Evolutionary conservation across 2,797 vertebrate species (phyloP), one percentile per base, ranked within the genome.

Genomic region (Spheniscus humboldti): DNA sequence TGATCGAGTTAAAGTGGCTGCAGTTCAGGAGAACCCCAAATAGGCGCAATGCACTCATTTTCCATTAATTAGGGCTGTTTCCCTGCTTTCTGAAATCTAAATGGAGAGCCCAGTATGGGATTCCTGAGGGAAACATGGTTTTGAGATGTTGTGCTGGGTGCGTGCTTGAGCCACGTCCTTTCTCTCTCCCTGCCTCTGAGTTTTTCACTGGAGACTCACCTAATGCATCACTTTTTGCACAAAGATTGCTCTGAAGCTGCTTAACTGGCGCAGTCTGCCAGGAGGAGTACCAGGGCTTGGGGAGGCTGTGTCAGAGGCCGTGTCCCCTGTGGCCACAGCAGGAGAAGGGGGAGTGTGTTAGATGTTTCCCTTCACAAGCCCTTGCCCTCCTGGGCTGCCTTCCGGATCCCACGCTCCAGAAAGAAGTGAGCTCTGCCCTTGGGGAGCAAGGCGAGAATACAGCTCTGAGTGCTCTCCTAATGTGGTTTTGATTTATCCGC

Each of bases 1-100:
- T 1, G 0, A 31, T 7, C 0, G 0, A 55, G 8, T 35, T 64
- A 19, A 79, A 39, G 9, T 25, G 15, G 9, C 45, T 50, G 17
- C 18, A 59, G 15, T 18, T 59, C 43, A 47, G 6, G 3, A 64
- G 28, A 63, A 28, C 4, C 14, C 20, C 3, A 7, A 64, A 66
- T 11, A 89, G 9, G 25, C 10, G 62, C 37, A 48, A 43, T 10
- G 10, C 4, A 25, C 27, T 50, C 1, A 0, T 35, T 59, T 88
- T 59, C 35, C 9, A 35, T 48, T 75, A 50, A 37, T 72, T 35
- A 57, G 9, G 19, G 6, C 8, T 35, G 19, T 45, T 75, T 45
- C 13, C 31, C 30, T 60, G 31, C 25, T 83, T 84, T 72, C 33
- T 78, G 63, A 77, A 93, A 57, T 15, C 14, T 18, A 68, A 53